Evolutionary conservation across 2,113 vertebrate genomes (phyloP).

Genomic region (Macquaria ambigua): DNA sequence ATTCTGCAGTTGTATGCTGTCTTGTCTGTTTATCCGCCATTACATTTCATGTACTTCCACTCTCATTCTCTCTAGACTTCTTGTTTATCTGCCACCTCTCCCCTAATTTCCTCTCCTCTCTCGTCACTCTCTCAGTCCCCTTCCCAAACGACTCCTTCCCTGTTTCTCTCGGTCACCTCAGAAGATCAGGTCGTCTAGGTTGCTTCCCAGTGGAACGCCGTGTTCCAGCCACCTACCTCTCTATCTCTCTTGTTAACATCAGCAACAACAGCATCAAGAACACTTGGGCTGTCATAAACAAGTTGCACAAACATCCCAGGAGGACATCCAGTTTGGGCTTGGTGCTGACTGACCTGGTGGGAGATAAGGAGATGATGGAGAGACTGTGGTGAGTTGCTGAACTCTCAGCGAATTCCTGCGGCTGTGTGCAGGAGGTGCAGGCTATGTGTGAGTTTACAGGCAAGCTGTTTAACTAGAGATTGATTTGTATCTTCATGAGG

Average conservation of each 20-base stretch:
- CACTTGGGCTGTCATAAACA: conserved; percentile 82
- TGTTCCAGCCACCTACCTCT: conserved; percentile 52
- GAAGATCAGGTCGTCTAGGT: conserved; percentile 57
- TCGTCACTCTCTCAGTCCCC: conserved; percentile 1
- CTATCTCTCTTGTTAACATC: conserved; percentile 68
- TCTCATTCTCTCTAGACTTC: conserved; percentile 8
- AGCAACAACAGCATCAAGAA: conserved; percentile 68
- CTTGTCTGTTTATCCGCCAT: background rate
- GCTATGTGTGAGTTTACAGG: conserved; percentile 35
- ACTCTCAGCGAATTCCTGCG: conserved; percentile 58
- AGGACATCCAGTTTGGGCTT: conserved; percentile 68
- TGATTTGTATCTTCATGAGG: conserved; percentile 43
- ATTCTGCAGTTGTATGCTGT: background rate
- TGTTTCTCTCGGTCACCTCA: conserved; percentile 30
- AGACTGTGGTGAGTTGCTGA: conserved; percentile 52
- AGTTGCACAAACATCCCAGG: conserved; percentile 79
- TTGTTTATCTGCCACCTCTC: conserved; percentile 49
- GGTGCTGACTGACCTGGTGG: conserved; percentile 65
- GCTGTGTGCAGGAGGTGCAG: conserved; percentile 34
- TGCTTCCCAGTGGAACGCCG: conserved; percentile 48
- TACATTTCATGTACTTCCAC: conserved; percentile 10
- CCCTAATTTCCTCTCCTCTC: conserved; percentile 12
- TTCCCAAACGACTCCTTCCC: conserved; percentile 25
- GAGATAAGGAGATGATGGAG: conserved; percentile 76
- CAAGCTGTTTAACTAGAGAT: conserved; percentile 49